Evolutionary conservation across 1,140 invertebrate genomes (phyloP), one percentile per base, ranked within the genome.

Genomic region (Diprion similis): DNA sequence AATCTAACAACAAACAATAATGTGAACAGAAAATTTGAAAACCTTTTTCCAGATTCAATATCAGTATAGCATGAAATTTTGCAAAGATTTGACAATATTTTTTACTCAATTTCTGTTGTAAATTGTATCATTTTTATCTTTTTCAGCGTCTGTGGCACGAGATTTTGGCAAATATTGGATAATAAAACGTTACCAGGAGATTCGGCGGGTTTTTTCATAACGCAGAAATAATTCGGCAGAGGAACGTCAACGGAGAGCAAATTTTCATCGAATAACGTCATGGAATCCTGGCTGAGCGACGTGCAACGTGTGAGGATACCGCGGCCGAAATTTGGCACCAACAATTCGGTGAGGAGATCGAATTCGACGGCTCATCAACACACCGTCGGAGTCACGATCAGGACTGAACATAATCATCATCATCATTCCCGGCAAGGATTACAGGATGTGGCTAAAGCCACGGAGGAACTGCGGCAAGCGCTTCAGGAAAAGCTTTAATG

Each of bases 221-320:
- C 24, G 24, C 24, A 37, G 24, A 37, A 37, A 37, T 37, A 37
- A 37, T 37, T 0, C 24, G 64, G 13, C 48, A 66, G 64, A 17
- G 47, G 37, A 18, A 59, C 13, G 45, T 8, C n/a, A 17, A 73
- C 24, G 24, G 24, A 37, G 24, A 37, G 2, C 51, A 9, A 59
- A 59, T 59, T 59, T 6, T 59, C 8, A 65, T 48, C 24, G 48
- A 66, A 8, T 8, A 67, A 64, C 37, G 86, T 78, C 78, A 95
- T 95, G 94, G 94, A 95, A 82, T 93, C 93, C 76, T 95, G 94
- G 93, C 86, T 95, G 78, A 92, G 91, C 68, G 94, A 96, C 82
- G 93, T 96, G 46, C 95, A 95, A 87, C 90, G 93, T 79, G 93
- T 95, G 72, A 89, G 93, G 76, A 96, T 96, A 77, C 94, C 94